These are phyloP conservation scores for Lynx canadensis DNA, from an alignment of 2,113 vertebrate species.

Conservation along the genomic window DNA sequence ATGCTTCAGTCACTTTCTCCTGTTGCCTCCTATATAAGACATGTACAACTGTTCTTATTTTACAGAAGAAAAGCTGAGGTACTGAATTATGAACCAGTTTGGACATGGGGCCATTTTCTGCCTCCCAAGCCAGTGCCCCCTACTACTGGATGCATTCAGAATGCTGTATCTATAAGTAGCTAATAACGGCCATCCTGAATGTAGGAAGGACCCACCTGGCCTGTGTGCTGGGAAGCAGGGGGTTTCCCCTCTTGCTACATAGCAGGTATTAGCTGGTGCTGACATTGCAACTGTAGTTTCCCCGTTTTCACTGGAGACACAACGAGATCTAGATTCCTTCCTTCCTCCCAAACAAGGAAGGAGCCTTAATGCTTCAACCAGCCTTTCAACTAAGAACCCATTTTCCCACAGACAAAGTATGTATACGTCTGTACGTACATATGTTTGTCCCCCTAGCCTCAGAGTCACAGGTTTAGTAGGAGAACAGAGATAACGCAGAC, in stretches of 20 bases:
- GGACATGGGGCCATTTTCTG: neutral
- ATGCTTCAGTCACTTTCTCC: neutral
- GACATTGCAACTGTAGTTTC: neutral
- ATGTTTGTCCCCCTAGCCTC: neutral
- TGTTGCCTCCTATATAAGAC: neutral
- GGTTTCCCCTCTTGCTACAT: neutral
- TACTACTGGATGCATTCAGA: neutral
- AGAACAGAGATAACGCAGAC: neutral
- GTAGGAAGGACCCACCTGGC: neutral
- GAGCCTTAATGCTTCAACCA: neutral
- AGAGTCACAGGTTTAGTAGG: neutral
- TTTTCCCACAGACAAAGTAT: neutral
- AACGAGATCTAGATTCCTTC: neutral
- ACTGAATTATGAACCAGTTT: neutral
- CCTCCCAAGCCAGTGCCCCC: neutral
- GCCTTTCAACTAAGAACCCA: neutral
- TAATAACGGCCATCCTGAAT: neutral
- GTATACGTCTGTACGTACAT: neutral
- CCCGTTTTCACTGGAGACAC: neutral
- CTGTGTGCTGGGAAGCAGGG: neutral
- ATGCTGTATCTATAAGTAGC: neutral
- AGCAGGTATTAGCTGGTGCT: neutral
- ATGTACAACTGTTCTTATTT: neutral
- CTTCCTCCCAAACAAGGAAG: neutral
- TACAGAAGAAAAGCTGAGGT: constrained; percentile 16